Base-by-base conservation (phyloP, 2,888 invertebrate species). In the Drosophila birchii region DNA sequence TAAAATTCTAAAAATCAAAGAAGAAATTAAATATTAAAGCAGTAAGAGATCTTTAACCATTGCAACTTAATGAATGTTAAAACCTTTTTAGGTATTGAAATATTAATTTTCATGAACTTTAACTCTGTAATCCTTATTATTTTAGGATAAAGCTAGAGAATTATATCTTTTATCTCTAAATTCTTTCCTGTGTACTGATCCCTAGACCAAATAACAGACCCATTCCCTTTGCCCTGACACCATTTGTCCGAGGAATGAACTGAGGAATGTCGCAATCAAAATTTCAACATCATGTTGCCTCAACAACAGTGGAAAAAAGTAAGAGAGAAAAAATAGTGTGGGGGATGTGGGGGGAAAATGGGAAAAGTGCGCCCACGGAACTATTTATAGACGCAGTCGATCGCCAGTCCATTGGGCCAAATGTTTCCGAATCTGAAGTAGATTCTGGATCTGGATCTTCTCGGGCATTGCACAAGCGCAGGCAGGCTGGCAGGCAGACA, bases 221-320 rank as follows among this genome's bases (percentile, higher is more conserved):
- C 63, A 47, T 39, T 49, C 34, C 43, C 43, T 38, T 20, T 41
- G 60, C 66, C 73, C 74, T 73, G 72, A 77, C 81, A 80, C 86
- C 84, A 85, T 83, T 83, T 85, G 86, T 79, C 45, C 70, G 73
- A 44, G 53, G 59, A 63, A 74, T 75, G 72, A 62, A 59, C 79
- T 44, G 51, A 81, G 78, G 81, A 86, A 86, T 86, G 85, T 86
- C 85, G 86, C 86, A 86, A 86, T 86, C 85, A 85, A 86, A 86
- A 86, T 86, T 86, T 86, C 86, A 85, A 85, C 85, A 86, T 85
- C 84, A 64, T 81, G 84, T 84, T 81, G 71, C 75, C 72, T 63
- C 68, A 64, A 59, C 59, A 38, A 53, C 67, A 36, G 54, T 12
- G 54, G 38, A 39, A 18, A 18, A 43, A 32, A 51, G 51, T 36